Conservation (phyloP, 2,888 invertebrate species). For the Minunthozetes semirufus region DNA sequence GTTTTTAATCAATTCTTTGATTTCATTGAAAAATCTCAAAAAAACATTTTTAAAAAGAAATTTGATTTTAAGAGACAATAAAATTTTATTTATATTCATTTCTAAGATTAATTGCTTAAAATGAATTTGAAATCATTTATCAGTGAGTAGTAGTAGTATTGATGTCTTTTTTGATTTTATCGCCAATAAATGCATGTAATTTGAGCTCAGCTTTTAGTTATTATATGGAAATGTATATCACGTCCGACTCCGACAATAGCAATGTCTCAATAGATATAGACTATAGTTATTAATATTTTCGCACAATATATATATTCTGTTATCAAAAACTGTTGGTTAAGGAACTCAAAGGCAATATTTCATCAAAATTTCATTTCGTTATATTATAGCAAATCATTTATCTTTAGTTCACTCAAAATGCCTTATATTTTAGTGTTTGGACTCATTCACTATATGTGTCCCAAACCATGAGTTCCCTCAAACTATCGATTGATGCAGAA, state of each 20-base stretch:
- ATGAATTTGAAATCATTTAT: not conserved
- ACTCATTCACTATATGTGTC: not conserved
- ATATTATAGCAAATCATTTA: conserved; percentile 25
- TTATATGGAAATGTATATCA: not conserved
- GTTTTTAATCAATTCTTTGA: too few relatives aligned
- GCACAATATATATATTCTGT: not conserved
- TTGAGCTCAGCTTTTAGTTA: not conserved
- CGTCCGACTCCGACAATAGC: conserved; percentile 12
- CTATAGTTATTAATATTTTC: conserved; percentile 21
- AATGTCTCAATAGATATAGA: not conserved
- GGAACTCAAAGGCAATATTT: conserved; percentile 21
- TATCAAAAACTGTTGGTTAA: not conserved
- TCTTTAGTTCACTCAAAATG: not conserved
- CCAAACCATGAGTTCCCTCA: not conserved
- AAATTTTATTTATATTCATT: not conserved
- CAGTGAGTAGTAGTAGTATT: not conserved
- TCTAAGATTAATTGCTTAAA: not conserved
- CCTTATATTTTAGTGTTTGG: not conserved
- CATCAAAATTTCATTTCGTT: conserved; percentile 18
- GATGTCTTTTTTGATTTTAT: not conserved
- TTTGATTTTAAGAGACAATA: too few relatives aligned
- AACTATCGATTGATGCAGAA: not conserved
- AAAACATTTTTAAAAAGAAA: too few relatives aligned
- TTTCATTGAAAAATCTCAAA: too few relatives aligned
- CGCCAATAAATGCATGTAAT: not conserved